Evolutionary conservation across 2,797 vertebrate species (phyloP).

Genomic region (Trachurus trachurus): DNA sequence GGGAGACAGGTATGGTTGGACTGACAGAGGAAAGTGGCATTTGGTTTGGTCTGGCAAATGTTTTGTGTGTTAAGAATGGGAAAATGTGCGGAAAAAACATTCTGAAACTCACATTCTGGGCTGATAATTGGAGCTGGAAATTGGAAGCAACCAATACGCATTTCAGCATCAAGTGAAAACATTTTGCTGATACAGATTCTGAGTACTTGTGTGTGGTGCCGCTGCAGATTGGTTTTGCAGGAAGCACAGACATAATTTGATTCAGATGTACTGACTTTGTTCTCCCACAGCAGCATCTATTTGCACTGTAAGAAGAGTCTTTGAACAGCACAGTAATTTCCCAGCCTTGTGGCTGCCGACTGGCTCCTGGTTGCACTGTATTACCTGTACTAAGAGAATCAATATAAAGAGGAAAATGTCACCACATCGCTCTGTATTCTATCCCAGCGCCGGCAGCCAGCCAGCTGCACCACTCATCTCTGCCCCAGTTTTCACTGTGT

Average conservation of each 20-base stretch:
- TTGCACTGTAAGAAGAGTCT: conserved; percentile 21
- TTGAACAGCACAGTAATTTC: conserved; percentile 33
- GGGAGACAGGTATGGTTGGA: conserved; percentile 89
- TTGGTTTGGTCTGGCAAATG: conserved; percentile 13
- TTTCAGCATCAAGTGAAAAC: conserved; percentile 34
- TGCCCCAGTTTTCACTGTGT: conserved; percentile 13
- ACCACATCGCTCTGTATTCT: conserved; percentile 16
- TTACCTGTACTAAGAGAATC: conserved; percentile 26
- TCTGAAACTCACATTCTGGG: background rate
- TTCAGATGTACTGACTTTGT: conserved; percentile 8
- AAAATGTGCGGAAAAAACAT: background rate
- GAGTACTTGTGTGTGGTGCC: background rate
- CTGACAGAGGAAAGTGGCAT: background rate
- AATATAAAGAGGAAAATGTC: conserved; percentile 22
- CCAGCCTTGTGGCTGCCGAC: conserved; percentile 3
- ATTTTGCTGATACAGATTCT: conserved; percentile 27
- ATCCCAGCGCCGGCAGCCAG: background rate
- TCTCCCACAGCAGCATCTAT: background rate
- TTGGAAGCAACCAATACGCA: conserved; percentile 26
- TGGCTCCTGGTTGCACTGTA: conserved; percentile 9
- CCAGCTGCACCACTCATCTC: conserved; percentile 3
- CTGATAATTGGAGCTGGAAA: conserved; percentile 17
- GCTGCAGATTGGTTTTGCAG: conserved; percentile 23
- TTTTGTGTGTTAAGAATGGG: background rate
- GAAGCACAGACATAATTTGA: background rate